Evolutionary conservation across 1,140 invertebrate genomes (phyloP).

Genomic region (Drosophila novamexicana): DNA sequence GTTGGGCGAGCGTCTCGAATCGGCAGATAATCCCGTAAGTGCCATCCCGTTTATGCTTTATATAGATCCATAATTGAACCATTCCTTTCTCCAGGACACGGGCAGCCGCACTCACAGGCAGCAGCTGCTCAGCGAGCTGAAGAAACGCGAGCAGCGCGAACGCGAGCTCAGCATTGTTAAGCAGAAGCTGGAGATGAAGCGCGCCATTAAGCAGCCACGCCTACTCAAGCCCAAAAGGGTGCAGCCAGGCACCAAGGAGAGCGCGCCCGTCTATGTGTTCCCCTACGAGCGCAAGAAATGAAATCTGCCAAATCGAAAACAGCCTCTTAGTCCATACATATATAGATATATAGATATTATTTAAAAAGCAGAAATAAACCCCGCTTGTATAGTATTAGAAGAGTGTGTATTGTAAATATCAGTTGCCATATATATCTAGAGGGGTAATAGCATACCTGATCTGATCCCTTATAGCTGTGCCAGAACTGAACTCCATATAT

Average conservation of each 20-base stretch:
- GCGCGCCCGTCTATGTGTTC: conserved; percentile 94
- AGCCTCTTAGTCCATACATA: background rate
- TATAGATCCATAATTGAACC: background rate
- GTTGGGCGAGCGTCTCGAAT: conserved; percentile 88
- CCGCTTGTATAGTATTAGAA: background rate
- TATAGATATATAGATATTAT: background rate
- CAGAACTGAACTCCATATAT: too few species aligned
- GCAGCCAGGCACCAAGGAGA: conserved; percentile 87
- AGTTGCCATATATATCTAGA: too few species aligned
- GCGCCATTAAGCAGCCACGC: conserved; percentile 88
- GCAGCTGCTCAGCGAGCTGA: conserved; percentile 90
- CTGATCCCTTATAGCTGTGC: too few species aligned
- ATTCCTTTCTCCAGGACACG: conserved; percentile 85
- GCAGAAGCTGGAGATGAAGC: conserved; percentile 93
- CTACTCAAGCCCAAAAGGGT: conserved; percentile 89
- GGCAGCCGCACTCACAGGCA: conserved; percentile 83
- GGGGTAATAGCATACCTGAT: too few species aligned
- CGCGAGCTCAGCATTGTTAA: conserved; percentile 92
- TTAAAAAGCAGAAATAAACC: background rate
- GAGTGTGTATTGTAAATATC: background rate
- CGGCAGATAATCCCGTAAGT: conserved; percentile 85
- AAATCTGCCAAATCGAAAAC: background rate
- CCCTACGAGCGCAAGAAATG: conserved; percentile 93
- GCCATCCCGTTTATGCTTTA: background rate
- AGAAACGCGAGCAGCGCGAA: conserved; percentile 92